Evolutionary conservation across 2,888 invertebrate genomes (phyloP).

Genomic region (Macrophya alboannulata): DNA sequence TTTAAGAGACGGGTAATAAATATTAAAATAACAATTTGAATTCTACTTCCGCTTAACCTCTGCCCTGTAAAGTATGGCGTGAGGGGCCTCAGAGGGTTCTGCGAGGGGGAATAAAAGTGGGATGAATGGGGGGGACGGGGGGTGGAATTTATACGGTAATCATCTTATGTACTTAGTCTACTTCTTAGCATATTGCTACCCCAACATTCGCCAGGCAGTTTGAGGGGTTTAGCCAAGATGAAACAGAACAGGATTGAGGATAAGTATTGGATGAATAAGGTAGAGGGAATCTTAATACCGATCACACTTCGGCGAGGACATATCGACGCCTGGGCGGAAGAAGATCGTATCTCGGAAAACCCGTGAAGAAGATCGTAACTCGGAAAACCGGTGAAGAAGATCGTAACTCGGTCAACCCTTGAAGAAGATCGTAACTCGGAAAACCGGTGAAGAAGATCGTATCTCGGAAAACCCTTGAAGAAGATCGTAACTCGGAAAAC

Average conservation of each 20-base stretch:
- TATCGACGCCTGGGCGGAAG: too few relatives aligned
- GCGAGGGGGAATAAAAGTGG: conserved; percentile 43
- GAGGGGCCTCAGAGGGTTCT: conserved; percentile 20
- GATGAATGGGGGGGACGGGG: conserved; percentile 54
- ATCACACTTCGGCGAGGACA: not conserved
- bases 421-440: too few relatives aligned
- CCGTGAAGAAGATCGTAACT: too few relatives aligned
- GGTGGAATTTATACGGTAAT: conserved; percentile 69
- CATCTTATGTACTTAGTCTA: conserved; percentile 66
- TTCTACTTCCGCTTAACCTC: conserved; percentile 69
- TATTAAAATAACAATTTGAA: conserved; percentile 75
- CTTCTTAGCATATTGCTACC: conserved; percentile 63
- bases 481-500: too few relatives aligned
- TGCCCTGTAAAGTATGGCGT: conserved; percentile 32
- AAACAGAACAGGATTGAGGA: conserved; percentile 30
- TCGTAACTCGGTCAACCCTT: too few relatives aligned
- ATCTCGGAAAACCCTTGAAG: too few relatives aligned
- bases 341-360: too few relatives aligned
- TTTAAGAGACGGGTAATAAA: conserved; percentile 70
- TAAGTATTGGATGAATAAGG: not conserved
- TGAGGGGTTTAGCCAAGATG: conserved; percentile 24
- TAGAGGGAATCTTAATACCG: conserved; percentile 46
- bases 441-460: too few relatives aligned
- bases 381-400: too few relatives aligned
- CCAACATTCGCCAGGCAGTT: conserved; percentile 26